A percentile compares a stretch with the other conserved stretches of the same genome.
These are phyloP conservation scores for Limnodromus scolopaceus DNA, from an alignment of 2,797 vertebrate genomes.

Conservation along the genomic window DNA sequence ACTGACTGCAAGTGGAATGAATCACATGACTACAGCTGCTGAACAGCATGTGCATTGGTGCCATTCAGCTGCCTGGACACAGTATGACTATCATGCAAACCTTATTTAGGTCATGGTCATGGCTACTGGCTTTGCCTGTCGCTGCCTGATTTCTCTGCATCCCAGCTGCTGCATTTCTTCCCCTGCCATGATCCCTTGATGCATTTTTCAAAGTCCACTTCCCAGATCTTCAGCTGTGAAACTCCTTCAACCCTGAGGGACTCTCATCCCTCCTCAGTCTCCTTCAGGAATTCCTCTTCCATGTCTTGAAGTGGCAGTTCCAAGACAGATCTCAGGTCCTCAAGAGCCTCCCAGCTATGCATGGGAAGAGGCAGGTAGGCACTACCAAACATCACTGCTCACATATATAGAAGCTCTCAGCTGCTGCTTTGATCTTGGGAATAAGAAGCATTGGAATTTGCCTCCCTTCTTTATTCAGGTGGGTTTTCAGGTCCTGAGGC, in stretches of 20 bases:
- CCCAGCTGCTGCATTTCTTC: not conserved
- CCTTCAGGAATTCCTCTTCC: not conserved
- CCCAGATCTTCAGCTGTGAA: not conserved
- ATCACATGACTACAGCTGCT: not conserved
- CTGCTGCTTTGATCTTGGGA: not conserved
- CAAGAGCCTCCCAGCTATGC: not conserved
- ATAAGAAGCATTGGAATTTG: not conserved
- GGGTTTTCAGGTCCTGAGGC: not conserved
- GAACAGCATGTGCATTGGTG: not conserved
- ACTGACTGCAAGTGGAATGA: not conserved
- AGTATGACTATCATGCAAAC: not conserved
- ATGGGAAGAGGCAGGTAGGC: not conserved
- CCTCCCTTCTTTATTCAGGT: not conserved
- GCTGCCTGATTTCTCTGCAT: not conserved
- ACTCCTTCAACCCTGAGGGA: not conserved
- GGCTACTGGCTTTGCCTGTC: not conserved
- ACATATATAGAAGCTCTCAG: not conserved
- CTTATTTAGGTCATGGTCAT: not conserved
- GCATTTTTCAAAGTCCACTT: not conserved
- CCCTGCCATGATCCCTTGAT: not conserved
- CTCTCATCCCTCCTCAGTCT: not conserved
- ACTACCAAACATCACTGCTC: not conserved
- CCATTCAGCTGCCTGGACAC: not conserved
- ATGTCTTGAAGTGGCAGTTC: not conserved
- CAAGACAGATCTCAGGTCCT: not conserved